Conservation (phyloP, 2,797 vertebrate genomes). For the Macroramphosus scolopax region DNA sequence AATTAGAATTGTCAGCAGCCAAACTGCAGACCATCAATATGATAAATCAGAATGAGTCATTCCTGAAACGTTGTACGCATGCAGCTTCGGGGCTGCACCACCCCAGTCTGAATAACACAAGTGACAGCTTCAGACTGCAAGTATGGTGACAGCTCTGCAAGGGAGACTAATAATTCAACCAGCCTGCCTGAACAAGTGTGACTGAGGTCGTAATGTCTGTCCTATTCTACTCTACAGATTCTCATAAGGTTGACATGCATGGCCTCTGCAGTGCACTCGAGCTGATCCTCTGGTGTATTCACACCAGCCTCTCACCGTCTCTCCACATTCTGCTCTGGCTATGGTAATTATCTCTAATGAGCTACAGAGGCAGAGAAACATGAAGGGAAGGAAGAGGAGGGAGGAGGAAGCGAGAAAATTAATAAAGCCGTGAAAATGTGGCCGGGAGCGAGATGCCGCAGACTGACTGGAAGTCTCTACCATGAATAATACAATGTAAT, state of each 20-base stretch:
- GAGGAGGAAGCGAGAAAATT: slow-evolving; percentile 15
- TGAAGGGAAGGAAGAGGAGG: slow-evolving; percentile 8
- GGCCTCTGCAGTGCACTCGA: background rate
- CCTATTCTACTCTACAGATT: slow-evolving; percentile 16
- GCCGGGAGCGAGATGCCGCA: slow-evolving; percentile 30
- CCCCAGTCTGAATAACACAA: slow-evolving; percentile 22
- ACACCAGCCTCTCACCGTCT: slow-evolving; percentile 22
- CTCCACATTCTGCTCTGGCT: slow-evolving; percentile 18
- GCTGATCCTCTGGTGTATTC: slow-evolving; percentile 18
- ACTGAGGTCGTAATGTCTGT: background rate
- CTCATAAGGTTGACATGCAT: slow-evolving; percentile 13
- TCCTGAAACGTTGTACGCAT: background rate
- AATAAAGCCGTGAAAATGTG: slow-evolving; percentile 35
- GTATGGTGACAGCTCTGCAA: slow-evolving; percentile 16
- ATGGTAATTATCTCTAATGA: slow-evolving; percentile 43
- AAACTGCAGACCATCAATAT: slow-evolving; percentile 7
- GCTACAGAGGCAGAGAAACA: slow-evolving; percentile 23
- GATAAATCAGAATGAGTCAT: background rate
- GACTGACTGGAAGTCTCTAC: slow-evolving; percentile 24
- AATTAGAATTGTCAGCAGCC: no score
- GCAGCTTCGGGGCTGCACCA: slow-evolving; percentile 4
- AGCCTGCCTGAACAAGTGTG: slow-evolving; percentile 18
- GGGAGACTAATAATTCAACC: slow-evolving; percentile 30
- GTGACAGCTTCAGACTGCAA: slow-evolving; percentile 10
- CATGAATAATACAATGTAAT: slow-evolving; percentile 22